These are phyloP conservation scores for Vimba vimba DNA, from an alignment of 2,113 vertebrate species.

Conservation along the genomic window DNA sequence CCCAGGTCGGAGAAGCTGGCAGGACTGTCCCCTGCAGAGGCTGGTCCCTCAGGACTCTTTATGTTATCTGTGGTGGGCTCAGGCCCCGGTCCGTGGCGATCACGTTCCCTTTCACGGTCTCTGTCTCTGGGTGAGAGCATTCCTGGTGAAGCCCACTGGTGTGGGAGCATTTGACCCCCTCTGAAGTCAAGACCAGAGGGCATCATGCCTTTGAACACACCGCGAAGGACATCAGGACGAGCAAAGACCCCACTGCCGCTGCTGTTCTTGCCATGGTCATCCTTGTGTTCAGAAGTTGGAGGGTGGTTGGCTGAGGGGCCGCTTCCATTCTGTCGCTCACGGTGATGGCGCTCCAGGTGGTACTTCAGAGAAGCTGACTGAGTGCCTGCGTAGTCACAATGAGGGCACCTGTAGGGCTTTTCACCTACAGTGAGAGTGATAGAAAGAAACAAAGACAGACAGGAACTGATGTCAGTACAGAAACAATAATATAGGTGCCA, in stretches of 20 bases:
- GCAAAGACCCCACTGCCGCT: constrained; percentile 84
- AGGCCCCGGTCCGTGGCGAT: constrained; percentile 78
- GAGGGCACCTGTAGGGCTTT: constrained; percentile 98
- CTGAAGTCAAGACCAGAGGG: constrained; percentile 88
- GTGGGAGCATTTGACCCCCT: constrained; percentile 83
- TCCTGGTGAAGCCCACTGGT: constrained; percentile 88
- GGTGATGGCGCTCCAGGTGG: constrained; percentile 95
- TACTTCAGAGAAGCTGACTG: constrained; percentile 98
- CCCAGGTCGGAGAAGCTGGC: constrained; percentile 90
- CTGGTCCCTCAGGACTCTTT: constrained; percentile 81
- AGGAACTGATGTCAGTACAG: constrained; percentile 22
- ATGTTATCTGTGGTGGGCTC: constrained; percentile 79
- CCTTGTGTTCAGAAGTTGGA: constrained; percentile 84
- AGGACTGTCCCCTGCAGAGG: constrained; percentile 77
- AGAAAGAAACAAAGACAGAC: constrained; percentile 63
- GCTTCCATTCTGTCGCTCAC: constrained; percentile 91
- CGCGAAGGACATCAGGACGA: constrained; percentile 91
- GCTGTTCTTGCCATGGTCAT: constrained; percentile 81
- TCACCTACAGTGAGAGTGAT: constrained; percentile 82
- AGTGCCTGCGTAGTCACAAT: constrained; percentile 98
- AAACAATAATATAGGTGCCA: constrained; percentile 12
- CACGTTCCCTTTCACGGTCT: constrained; percentile 72
- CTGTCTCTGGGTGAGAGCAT: constrained; percentile 84
- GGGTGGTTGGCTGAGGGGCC: constrained; percentile 83
- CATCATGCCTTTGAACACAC: constrained; percentile 92